phyloP scores from a whole-genome alignment of 2,113 vertebrate species.

The Otolemur garnettii region DNA sequence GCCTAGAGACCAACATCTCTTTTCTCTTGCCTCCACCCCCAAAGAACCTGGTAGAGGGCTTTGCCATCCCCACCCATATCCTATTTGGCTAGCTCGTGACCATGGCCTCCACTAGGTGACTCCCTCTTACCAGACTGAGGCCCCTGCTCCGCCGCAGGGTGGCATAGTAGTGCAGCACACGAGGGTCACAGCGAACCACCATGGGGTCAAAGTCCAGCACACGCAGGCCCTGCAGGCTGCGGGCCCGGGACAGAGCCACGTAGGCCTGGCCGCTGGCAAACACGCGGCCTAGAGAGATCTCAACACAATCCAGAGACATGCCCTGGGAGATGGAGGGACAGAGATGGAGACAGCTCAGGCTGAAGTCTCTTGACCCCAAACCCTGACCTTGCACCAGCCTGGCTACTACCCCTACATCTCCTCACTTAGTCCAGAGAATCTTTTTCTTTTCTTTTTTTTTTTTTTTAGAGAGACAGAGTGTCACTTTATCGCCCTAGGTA shows the following conservation, averaged over 20 bases:
- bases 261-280: slow-evolving; percentile 98
- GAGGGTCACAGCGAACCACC: slow-evolving; percentile 93
- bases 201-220: slow-evolving; percentile 96
- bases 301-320: slow-evolving; percentile 80
- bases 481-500: no score
- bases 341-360: not conserved
- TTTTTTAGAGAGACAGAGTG: no score
- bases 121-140: slow-evolving; percentile 87
- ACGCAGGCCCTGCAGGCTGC: slow-evolving; percentile 93
- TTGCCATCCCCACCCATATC: not conserved
- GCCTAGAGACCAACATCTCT: not conserved
- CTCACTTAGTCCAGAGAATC: not conserved
- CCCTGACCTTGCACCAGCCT: not conserved
- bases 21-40: not conserved
- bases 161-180: slow-evolving; percentile 93
- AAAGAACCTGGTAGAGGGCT: not conserved
- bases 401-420: not conserved
- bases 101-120: not conserved
- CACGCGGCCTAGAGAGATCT: slow-evolving; percentile 92
- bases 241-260: slow-evolving; percentile 95
- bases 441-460: not conserved
- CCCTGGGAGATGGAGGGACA: slow-evolving; percentile 44
- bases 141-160: slow-evolving; percentile 87
- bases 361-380: not conserved
- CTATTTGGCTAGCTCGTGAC: not conserved